A percentile compares a stretch with the other conserved stretches of the same genome.
phyloP scores from a whole-genome alignment of 2,113 vertebrate species.

The Scomber japonicus region DNA sequence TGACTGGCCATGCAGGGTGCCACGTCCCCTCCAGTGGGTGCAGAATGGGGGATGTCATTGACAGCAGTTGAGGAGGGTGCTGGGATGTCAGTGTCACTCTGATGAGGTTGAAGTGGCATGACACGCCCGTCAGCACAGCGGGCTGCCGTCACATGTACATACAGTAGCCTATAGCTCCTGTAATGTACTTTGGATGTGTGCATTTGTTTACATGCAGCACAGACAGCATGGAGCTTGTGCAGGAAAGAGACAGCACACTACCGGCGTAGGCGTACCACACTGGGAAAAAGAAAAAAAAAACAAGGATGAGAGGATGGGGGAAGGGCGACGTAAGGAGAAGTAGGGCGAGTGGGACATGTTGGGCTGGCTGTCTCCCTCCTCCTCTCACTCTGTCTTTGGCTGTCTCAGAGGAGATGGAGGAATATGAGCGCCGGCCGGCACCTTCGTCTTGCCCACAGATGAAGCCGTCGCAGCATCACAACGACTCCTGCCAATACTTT shows the following conservation, averaged over 20 bases:
- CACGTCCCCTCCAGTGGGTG: background rate
- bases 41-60: conserved; percentile 27
- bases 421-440: conserved; percentile 3
- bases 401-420: conserved; percentile 50
- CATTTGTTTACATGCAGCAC: conserved; percentile 51
- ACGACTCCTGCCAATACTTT: conserved; percentile 29
- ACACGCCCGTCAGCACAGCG: conserved; percentile 24
- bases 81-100: conserved; percentile 29
- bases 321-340: conserved; percentile 53
- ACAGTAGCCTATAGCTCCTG: conserved; percentile 1
- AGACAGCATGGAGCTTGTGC: conserved; percentile 24
- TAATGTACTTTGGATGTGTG: conserved; percentile 29
- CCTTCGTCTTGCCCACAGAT: conserved; percentile 30
- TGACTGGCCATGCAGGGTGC: conserved; percentile 12
- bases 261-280: conserved; percentile 45
- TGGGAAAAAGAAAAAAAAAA: conserved; percentile 8
- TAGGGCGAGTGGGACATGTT: conserved; percentile 60
- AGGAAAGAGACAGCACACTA: conserved; percentile 32
- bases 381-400: conserved; percentile 28
- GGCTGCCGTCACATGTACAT: conserved; percentile 22
- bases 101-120: conserved; percentile 53
- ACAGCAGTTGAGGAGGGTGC: conserved; percentile 38
- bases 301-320: conserved; percentile 29
- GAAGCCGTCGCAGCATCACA: conserved; percentile 7
- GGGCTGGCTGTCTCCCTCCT: conserved; percentile 46